Conservation (phyloP, 2,888 invertebrate species). For the Pedicia rivosa region DNA sequence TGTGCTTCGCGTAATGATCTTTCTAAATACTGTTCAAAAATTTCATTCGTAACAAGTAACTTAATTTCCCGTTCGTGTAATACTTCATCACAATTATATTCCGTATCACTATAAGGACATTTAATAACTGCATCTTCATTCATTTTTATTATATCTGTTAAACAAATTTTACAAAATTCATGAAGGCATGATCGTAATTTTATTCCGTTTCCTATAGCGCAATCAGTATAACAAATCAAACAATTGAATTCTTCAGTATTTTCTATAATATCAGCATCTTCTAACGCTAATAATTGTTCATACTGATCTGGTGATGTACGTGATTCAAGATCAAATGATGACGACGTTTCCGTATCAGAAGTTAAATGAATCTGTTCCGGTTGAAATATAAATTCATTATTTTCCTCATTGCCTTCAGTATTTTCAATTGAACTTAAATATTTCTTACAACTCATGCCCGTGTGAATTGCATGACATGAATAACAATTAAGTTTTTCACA, state of each 20-base stretch:
- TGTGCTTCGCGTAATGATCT: constrained; percentile 5
- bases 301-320: background rate
- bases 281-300: background rate
- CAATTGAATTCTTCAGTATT: background rate
- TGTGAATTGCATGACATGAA: no score
- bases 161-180: constrained; percentile 5
- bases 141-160: background rate
- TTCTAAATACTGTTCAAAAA: constrained; percentile 1
- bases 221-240: background rate
- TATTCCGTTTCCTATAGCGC: constrained; percentile 2
- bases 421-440: no score
- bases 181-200: constrained; percentile 6
- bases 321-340: constrained; percentile 1
- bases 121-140: background rate
- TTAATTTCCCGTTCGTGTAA: constrained; percentile 6
- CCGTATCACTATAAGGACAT: constrained; percentile 3
- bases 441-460: no score
- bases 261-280: background rate
- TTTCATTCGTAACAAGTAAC: background rate
- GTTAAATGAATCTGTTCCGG: no score
- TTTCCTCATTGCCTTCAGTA: background rate
- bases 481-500: no score
- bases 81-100: background rate
- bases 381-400: no score
- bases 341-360: no score